Conservation (phyloP, 2,888 invertebrate genomes). For the Dasysyrphus tricinctus region DNA sequence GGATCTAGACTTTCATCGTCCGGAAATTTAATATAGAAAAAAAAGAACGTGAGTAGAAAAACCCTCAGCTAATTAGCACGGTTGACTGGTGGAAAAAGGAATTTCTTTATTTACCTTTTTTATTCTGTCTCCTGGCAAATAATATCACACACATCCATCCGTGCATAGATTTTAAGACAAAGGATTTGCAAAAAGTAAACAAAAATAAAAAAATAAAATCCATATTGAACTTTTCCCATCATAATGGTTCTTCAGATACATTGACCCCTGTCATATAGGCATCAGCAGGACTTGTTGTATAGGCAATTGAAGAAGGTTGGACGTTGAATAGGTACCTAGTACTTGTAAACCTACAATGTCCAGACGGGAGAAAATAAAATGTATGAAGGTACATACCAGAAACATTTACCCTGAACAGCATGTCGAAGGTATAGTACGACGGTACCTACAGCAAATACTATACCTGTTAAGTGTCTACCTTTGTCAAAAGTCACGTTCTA, state of each 20-base stretch:
- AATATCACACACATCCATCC: conserved; percentile 17
- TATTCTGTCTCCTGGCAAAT: not conserved
- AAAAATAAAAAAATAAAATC: conserved; percentile 18
- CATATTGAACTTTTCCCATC: conserved; percentile 66
- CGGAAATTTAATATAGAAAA: conserved; percentile 43
- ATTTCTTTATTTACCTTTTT: conserved; percentile 35
- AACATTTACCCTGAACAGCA: too few species aligned
- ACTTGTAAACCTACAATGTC: not conserved
- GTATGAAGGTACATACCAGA: conserved; percentile 27
- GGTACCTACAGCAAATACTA: conserved; percentile 38
- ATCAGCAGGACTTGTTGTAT: conserved; percentile 11
- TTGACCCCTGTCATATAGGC: conserved; percentile 46
- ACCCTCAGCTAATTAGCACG: conserved; percentile 52
- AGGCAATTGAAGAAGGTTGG: conserved; percentile 25
- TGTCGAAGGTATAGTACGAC: not conserved
- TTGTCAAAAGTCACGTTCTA: conserved; percentile 72
- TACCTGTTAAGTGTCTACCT: conserved; percentile 65
- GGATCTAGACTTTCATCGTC: conserved; percentile 16
- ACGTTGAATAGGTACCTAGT: conserved; percentile 11
- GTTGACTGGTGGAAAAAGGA: conserved; percentile 29
- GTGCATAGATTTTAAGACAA: conserved; percentile 35
- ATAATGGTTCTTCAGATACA: conserved; percentile 32
- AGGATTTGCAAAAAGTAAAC: conserved; percentile 29
- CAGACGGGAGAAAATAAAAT: conserved; percentile 29
- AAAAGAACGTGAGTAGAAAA: conserved; percentile 58